Evolutionary conservation across 2,797 vertebrate species (phyloP).

Genomic region (Macropus fuliginosus): DNA sequence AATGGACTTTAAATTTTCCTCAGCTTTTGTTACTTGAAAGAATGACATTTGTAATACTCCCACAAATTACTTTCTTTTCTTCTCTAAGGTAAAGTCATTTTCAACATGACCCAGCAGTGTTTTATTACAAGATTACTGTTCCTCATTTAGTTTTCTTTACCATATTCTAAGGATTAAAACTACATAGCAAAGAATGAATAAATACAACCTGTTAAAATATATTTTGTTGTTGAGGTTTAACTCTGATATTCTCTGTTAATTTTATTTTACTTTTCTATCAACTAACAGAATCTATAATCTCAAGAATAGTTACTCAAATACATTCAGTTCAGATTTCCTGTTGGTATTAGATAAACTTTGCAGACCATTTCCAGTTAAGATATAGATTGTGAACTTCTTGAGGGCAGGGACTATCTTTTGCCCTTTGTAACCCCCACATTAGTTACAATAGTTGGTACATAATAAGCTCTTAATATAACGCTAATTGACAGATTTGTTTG

Average conservation of each 20-base stretch:
- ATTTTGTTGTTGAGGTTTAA: background rate
- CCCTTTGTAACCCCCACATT: no score
- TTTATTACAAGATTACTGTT: background rate
- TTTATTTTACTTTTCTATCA: background rate
- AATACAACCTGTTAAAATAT: background rate
- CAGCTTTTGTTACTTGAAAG: background rate
- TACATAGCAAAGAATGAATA: background rate
- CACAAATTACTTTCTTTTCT: background rate
- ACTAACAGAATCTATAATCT: background rate
- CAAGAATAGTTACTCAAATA: background rate
- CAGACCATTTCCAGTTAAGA: background rate
- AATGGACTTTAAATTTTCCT: background rate
- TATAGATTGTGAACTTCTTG: no score
- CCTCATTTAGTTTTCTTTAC: background rate
- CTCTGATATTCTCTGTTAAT: background rate
- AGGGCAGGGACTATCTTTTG: no score
- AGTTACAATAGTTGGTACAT: no score
- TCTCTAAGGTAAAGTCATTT: background rate
- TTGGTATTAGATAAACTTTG: background rate
- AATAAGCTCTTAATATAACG: background rate
- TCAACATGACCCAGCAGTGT: background rate
- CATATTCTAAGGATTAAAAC: background rate
- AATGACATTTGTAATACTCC: background rate
- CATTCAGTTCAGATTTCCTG: background rate
- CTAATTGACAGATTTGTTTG: background rate